phyloP scores from a whole-genome alignment of 2,888 invertebrate species.

The Agrypnus murinus region DNA sequence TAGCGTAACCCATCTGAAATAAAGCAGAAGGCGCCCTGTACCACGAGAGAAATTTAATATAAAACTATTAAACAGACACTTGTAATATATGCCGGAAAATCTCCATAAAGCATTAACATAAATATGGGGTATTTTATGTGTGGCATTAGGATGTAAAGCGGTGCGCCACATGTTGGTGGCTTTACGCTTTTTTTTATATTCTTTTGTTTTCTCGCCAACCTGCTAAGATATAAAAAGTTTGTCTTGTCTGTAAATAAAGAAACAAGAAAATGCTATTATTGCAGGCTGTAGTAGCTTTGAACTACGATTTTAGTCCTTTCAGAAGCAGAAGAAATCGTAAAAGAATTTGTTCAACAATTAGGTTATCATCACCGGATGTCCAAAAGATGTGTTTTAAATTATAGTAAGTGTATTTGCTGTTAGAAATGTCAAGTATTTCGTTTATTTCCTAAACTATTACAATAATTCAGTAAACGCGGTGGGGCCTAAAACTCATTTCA shows the following conservation, averaged over 20 bases:
- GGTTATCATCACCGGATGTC: neutral
- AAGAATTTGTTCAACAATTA: conserved; percentile 1
- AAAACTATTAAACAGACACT: conserved; percentile 60
- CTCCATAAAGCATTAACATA: conserved; percentile 60
- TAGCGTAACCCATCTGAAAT: conserved; percentile 30
- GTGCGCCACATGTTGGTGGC: conserved; percentile 58
- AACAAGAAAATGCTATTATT: conserved; percentile 16
- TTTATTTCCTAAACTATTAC: conserved; percentile 39
- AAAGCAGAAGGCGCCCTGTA: conserved; percentile 45
- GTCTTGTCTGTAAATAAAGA: conserved; percentile 23
- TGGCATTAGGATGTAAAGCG: conserved; percentile 59
- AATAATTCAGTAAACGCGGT: conserved; percentile 43
- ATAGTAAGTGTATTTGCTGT: conserved; percentile 22
- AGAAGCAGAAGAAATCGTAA: neutral
- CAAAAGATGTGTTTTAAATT: conserved; percentile 18
- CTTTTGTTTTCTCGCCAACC: conserved; percentile 43
- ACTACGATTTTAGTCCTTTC: neutral
- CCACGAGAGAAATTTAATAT: conserved; percentile 58
- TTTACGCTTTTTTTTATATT: conserved; percentile 54
- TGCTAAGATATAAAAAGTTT: conserved; percentile 44
- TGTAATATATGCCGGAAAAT: conserved; percentile 57
- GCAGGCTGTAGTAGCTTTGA: neutral
- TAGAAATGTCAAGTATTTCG: conserved; percentile 22
- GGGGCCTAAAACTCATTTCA: conserved; percentile 47
- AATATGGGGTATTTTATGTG: conserved; percentile 60